Evolutionary conservation across 2,797 vertebrate genomes (phyloP).

Genomic region (Phalanger gymnotis): DNA sequence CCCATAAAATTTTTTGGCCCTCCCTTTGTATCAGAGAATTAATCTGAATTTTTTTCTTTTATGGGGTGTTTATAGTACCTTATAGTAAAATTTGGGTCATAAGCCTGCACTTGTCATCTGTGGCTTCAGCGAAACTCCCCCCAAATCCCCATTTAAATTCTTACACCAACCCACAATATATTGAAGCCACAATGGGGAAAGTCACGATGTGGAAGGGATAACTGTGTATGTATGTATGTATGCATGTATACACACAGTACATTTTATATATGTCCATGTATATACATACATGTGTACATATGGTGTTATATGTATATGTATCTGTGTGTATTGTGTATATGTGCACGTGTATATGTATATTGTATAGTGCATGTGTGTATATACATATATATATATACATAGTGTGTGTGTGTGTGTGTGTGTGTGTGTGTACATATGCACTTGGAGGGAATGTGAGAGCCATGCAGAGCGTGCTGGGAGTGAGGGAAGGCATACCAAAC

Average conservation of each 20-base stretch:
- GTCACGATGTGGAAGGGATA: neutral
- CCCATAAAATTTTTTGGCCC: neutral
- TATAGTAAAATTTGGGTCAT: neutral
- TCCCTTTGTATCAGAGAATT: neutral
- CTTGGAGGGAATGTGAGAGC: neutral
- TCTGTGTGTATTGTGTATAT: too few relatives aligned
- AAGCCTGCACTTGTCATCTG: neutral
- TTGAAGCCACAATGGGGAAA: neutral
- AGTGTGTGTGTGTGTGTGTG: neutral
- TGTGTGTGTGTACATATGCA: neutral
- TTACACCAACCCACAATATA: neutral
- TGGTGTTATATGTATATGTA: too few relatives aligned
- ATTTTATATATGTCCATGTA: too few relatives aligned
- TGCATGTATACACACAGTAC: too few relatives aligned
- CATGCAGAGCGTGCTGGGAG: neutral
- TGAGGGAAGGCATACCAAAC: neutral
- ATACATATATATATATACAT: too few relatives aligned
- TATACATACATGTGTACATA: too few relatives aligned
- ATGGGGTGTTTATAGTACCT: neutral
- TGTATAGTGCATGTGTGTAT: too few relatives aligned
- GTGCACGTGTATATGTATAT: neutral
- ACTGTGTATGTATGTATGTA: too few relatives aligned
- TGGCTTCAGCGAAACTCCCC: neutral
- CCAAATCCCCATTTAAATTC: neutral
- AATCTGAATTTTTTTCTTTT: neutral